Evolutionary conservation across 2,113 vertebrate genomes (phyloP), one percentile per base, ranked within the genome.

Genomic region (Odocoileus hemionus): DNA sequence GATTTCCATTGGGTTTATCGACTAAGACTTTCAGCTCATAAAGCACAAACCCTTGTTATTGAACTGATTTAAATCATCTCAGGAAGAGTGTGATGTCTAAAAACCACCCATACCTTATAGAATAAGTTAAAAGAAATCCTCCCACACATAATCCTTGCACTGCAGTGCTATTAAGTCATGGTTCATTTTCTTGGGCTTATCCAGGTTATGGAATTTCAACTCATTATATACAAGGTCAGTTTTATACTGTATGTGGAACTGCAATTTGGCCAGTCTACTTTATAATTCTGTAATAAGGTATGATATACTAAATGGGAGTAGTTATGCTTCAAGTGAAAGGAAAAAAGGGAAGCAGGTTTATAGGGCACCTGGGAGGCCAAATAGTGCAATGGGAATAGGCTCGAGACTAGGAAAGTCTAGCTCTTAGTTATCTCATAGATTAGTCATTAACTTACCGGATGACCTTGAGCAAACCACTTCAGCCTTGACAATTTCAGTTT

Each of bases 1-100:
- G 64, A 96, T 96, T 94, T 96, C 85, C 91, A 94, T 1, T 91
- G 88, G 76, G 61, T 95, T 97, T 97, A 98, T 96, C 1, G 16
- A 96, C 95, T 70, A 91, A 96, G 87, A 85, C 94, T 96, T 96
- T 94, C 91, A 92, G 94, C 43, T 96, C 95, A 96, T 97, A 97
- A 98, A 96, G 61, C 76, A 89, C 88, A 94, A 96, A 93, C 36
- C 1, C 74, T 39, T 54, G 33, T 70, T 92, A 97, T 3, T 96
- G 96, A 96, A 94, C 67, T 33, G 45, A 82, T 80, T 96, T 96
- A 96, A 97, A 98, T 91, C 58, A 91, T 96, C 74, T 92, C 88
- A 36, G 26, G 33, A 94, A 83, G 47, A 92, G 28, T 26, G 47
- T 45, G 43, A 61, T 64, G 21, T 95, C 85, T 95, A 60, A 95